Percentiles rank a stretch among this genome's conserved stretches.
Evolutionary conservation across 2,797 vertebrate species (phyloP).

Genomic region (Crotalus adamanteus): DNA sequence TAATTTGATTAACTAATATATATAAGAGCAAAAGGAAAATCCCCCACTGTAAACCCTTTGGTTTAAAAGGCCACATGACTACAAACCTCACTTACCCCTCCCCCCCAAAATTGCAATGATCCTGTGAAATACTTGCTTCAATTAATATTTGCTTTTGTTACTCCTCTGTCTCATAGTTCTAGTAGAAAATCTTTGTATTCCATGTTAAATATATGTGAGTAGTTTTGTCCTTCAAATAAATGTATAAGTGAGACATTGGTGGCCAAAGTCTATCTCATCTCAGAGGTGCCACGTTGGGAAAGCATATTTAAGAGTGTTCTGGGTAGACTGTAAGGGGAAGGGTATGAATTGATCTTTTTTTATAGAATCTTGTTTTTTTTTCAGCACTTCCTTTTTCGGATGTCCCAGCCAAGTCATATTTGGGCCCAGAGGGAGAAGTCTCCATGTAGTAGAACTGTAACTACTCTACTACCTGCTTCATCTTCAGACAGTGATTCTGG

Average conservation of each 20-base stretch:
- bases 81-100: background rate
- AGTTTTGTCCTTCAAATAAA: background rate
- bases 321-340: background rate
- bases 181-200: background rate
- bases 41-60: background rate
- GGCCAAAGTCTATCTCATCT: background rate
- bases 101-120: background rate
- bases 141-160: background rate
- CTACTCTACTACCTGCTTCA: slow-evolving; percentile 16
- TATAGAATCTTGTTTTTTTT: background rate
- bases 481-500: slow-evolving; percentile 67
- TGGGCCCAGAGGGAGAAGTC: slow-evolving; percentile 57
- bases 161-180: background rate
- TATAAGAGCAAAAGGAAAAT: background rate
- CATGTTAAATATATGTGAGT: background rate
- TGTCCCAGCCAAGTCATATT: slow-evolving; percentile 58
- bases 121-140: background rate
- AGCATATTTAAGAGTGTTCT: background rate
- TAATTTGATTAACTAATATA: background rate
- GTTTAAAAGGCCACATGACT: background rate
- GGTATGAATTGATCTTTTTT: background rate
- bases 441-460: slow-evolving; percentile 22
- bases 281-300: background rate
- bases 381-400: slow-evolving; percentile 46
- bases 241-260: background rate